Base-by-base conservation (phyloP, 1,140 invertebrate genomes). In the Protaetia brevitarsis region DNA sequence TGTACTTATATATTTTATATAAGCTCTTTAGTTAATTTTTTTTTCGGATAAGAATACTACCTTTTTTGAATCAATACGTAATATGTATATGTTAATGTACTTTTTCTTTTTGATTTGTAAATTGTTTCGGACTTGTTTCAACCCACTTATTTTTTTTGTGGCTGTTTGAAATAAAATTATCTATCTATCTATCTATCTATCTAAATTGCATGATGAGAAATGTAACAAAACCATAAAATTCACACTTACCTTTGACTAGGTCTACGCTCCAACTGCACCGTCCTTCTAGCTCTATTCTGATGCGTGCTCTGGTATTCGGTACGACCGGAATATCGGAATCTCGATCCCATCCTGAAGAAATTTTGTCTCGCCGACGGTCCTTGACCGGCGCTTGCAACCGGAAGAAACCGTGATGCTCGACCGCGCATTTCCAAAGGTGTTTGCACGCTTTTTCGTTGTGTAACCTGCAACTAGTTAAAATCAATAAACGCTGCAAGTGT, bases 371-470 rank as follows among this genome's bases (percentile, higher is more conserved):
- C 90, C 19, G 88, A 93, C 0, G 91, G 91, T 2, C 92, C 92
- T 79, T 96, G 0, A 94, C 89, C 0, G 95, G 92, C 26, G 92
- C 94, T 68, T 92, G 87, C 11, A 99, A 81, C 70, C 97, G 87
- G 85, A 99, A 99, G 84, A 99, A 99, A 0, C 96, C 93, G 80
- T 99, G 97, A 82, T 99, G 95, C 78, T 99, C 97, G 0, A 99
- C 94, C 19, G 97, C 97, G 84, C 97, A 99, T 80, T 99, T 99
- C 97, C 98, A 99, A 66, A 99, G 81, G 81, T 99, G 97, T 80
- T 99, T 99, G 78, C 95, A 97, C 0, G 97, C 96, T 78, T 98
- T 97, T 78, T 99, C 95, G 78, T 97, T 98, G 36, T 92, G 88
- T 61, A 99, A 79, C 57, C 91, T 85, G 69, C 80, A 78, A 45